Evolutionary conservation across 2,797 vertebrate species (phyloP).

Genomic region (Hemibagrus guttatus): DNA sequence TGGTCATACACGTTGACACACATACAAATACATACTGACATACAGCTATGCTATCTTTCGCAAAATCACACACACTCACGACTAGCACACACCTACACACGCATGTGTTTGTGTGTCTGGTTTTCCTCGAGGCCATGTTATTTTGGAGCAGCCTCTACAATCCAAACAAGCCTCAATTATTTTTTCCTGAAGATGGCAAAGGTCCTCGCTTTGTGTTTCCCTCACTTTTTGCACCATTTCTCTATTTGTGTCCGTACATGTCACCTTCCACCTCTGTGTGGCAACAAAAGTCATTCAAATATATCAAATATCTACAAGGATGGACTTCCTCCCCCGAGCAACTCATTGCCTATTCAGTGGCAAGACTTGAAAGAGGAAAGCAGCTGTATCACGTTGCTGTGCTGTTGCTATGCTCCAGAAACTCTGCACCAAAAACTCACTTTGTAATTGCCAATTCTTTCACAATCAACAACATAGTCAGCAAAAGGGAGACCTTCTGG

Average conservation of each 20-base stretch:
- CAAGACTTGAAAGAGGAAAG: slow-evolving; percentile 19
- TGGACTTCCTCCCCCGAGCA: slow-evolving; percentile 30
- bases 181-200: slow-evolving; percentile 32
- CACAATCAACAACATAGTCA: slow-evolving; percentile 3
- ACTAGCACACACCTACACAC: slow-evolving; percentile 22
- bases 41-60: slow-evolving; percentile 4
- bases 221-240: background rate
- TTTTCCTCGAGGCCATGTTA: slow-evolving; percentile 68
- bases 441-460: slow-evolving; percentile 5
- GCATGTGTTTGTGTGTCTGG: slow-evolving; percentile 65
- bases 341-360: slow-evolving; percentile 14
- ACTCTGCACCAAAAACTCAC: background rate
- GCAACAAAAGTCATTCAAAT: slow-evolving; percentile 22
- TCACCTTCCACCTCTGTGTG: slow-evolving; percentile 32
- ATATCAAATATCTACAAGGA: slow-evolving; percentile 31
- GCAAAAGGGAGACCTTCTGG: background rate
- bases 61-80: background rate
- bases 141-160: slow-evolving; percentile 57
- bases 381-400: background rate
- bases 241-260: slow-evolving; percentile 2
- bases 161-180: slow-evolving; percentile 57
- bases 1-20: slow-evolving; percentile 24
- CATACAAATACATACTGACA: slow-evolving; percentile 21
- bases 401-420: background rate
- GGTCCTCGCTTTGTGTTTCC: slow-evolving; percentile 9